A percentile compares a stretch with the other conserved stretches of the same genome.
These are phyloP conservation scores for Siniperca scherzeri DNA, from an alignment of 2,797 vertebrate species.

Conservation along the genomic window DNA sequence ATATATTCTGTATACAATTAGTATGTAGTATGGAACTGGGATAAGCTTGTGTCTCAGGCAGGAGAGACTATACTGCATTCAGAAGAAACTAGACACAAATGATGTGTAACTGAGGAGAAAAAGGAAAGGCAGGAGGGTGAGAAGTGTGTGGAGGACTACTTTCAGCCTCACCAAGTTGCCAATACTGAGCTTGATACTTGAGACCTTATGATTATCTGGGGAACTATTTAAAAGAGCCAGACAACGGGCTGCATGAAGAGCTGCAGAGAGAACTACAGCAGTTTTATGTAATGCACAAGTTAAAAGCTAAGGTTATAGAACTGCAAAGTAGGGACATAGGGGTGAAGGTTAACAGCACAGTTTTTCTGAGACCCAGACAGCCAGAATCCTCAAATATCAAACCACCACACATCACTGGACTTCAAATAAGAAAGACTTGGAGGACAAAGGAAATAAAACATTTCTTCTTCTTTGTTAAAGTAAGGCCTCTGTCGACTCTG, in stretches of 20 bases:
- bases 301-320: conserved; percentile 29
- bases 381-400: conserved; percentile 29
- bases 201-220: conserved; percentile 50
- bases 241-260: conserved; percentile 33
- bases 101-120: conserved; percentile 9
- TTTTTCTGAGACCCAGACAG: conserved; percentile 28
- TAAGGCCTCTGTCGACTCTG: conserved; percentile 3
- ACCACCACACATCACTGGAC: not conserved
- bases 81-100: conserved; percentile 18
- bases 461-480: conserved; percentile 3
- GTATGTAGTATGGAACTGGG: not conserved
- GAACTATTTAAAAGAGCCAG: conserved; percentile 49
- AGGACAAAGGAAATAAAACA: not conserved
- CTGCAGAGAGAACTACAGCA: conserved; percentile 43
- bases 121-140: not conserved
- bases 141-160: conserved; percentile 7
- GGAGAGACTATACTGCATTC: not conserved
- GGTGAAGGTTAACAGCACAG: conserved; percentile 26
- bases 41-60: not conserved
- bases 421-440: not conserved
- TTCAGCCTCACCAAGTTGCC: not conserved
- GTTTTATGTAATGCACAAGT: conserved; percentile 29
- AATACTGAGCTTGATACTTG: conserved; percentile 10
- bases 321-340: not conserved
- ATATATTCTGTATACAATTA: not conserved